Evolutionary conservation across 2,113 vertebrate species (phyloP), one percentile per base, ranked within the genome.

Genomic region (Ameiurus melas): DNA sequence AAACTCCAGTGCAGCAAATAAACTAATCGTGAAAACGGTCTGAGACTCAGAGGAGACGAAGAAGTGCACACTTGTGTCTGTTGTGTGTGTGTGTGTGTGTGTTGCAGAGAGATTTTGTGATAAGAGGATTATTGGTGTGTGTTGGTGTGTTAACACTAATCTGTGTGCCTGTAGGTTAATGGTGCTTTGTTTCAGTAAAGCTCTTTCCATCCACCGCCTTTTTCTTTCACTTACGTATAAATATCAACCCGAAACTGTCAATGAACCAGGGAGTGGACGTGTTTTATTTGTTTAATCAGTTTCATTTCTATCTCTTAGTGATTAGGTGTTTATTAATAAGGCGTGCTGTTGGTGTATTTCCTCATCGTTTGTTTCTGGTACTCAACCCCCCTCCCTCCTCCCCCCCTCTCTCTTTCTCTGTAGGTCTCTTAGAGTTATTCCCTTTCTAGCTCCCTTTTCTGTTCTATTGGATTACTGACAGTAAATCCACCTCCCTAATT

Each of bases 401-500:
- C 9, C 47, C 9, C 22, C 20, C 47, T 62, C 22, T 77, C 30
- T 60, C 7, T 25, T 10, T 64, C 58, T 86, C 25, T 55, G 82
- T 39, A n/a, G 2, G 53, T 19, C 30, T 66, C 58, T 87, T 83
- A 2, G 55, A 36, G 68, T 77, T 51, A 20, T 30, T 85, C 20
- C 43, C 33, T 55, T 53, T 68, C 36, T 64, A 1, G 10, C 64
- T 83, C 73, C 83, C 58, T 68, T 30, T 30, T 25, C 68, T 81
- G 86, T 91, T 89, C 90, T 86, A 92, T 27, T 89, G 92, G 94
- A 94, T 95, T 95, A 95, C 92, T 75, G 89, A 43, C 92, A 75
- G 89, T 93, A 95, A 95, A 94, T 94, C 93, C 94, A 85, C 77
- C 87, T 79, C 85, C 86, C 91, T 95, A 94, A 94, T 93, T 94